phyloP scores from a whole-genome alignment of 53 echinoderm and acorn worm genomes.

The Temnopleurus reevesii region DNA sequence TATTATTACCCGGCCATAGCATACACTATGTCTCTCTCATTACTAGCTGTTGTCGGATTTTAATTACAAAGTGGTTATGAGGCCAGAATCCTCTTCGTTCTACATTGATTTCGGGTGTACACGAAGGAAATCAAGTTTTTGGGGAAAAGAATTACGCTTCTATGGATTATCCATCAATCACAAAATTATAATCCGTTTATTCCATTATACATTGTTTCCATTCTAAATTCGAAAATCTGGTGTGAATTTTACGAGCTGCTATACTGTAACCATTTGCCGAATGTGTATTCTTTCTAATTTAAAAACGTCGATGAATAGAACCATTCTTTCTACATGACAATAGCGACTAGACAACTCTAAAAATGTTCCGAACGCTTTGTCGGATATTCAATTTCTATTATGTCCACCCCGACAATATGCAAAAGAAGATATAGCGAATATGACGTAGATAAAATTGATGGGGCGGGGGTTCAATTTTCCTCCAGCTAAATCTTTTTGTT shows the following conservation, averaged over 20 bases:
- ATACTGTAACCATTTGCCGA: neutral
- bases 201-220: too few species aligned
- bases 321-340: neutral
- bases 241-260: neutral
- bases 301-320: neutral
- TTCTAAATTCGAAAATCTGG: neutral
- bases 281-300: neutral
- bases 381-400: neutral
- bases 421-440: too few species aligned
- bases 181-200: too few species aligned
- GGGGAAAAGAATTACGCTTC: too few species aligned
- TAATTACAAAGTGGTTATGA: too few species aligned
- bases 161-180: neutral
- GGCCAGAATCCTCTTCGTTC: too few species aligned
- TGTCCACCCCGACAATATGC: neutral
- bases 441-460: neutral
- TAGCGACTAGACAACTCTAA: slow-evolving; percentile 3
- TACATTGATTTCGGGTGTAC: too few species aligned
- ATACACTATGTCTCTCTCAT: too few species aligned
- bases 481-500: neutral
- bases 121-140: too few species aligned
- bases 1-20: too few species aligned
- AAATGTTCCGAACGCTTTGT: neutral
- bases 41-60: too few species aligned
- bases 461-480: neutral